Conservation (phyloP, 2,888 invertebrate species). For the Lasioglossum morio region DNA sequence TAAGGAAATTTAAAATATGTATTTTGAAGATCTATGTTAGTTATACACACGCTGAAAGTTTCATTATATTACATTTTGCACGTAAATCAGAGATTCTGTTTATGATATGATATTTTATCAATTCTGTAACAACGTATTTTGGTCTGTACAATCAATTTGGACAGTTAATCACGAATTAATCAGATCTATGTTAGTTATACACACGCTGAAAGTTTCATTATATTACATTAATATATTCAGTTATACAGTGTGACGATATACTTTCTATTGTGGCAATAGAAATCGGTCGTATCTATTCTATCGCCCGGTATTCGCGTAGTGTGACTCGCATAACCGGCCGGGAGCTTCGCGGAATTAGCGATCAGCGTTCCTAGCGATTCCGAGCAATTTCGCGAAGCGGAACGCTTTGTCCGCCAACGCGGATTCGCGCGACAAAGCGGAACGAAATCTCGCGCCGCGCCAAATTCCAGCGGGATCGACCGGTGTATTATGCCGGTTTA, state of each 20-base stretch:
- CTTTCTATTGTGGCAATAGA: background rate
- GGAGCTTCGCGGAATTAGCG: background rate
- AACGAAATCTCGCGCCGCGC: conserved; percentile 24
- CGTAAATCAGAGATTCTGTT: background rate
- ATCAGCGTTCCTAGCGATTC: background rate
- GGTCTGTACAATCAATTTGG: too few species aligned
- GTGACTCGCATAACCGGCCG: background rate
- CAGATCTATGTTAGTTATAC: too few species aligned
- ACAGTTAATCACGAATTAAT: too few species aligned
- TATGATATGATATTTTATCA: background rate
- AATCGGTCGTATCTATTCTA: background rate
- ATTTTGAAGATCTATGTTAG: too few species aligned
- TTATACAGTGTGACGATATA: too few species aligned
- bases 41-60: too few species aligned
- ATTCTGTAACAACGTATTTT: too few species aligned
- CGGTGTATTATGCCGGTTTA: conserved; percentile 34
- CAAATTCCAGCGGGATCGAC: conserved; percentile 38
- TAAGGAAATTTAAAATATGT: too few species aligned
- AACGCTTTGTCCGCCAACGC: background rate
- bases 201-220: too few species aligned
- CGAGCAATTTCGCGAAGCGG: background rate
- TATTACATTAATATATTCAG: too few species aligned
- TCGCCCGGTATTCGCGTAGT: background rate
- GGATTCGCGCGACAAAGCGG: conserved; percentile 35
- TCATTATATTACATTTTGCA: too few species aligned